phyloP scores from a whole-genome alignment of 2,113 vertebrate species.

The Callopanchax toddi region DNA sequence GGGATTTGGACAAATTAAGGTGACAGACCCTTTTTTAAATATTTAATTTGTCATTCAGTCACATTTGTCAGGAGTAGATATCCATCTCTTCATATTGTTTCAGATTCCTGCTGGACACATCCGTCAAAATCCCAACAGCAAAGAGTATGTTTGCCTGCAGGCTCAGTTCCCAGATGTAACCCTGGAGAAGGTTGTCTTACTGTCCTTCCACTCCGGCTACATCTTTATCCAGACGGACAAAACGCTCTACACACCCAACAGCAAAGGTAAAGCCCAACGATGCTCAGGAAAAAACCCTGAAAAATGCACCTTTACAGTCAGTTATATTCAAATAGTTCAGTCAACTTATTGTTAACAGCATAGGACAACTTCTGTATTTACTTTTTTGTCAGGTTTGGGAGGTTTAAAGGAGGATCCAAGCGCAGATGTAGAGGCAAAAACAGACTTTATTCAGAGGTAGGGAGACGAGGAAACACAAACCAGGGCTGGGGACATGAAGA shows the following conservation, averaged over 20 bases:
- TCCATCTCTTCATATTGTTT: background rate
- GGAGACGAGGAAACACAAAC: no score
- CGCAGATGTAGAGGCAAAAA: no score
- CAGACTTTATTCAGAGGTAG: no score
- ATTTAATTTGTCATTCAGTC: background rate
- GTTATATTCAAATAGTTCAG: no score
- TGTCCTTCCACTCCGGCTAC: conserved; percentile 72
- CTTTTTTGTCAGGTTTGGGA: no score
- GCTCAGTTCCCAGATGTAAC: conserved; percentile 48
- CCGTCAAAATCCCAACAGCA: conserved; percentile 25
- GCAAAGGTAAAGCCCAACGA: conserved; percentile 47
- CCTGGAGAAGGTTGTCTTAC: conserved; percentile 67
- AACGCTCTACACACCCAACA: conserved; percentile 72
- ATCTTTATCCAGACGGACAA: conserved; percentile 78
- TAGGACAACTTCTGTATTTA: no score
- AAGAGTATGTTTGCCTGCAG: conserved; percentile 69
- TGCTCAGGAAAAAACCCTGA: background rate
- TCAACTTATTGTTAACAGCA: no score
- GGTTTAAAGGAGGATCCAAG: no score
- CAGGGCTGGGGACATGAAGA: no score
- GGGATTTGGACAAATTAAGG: conserved; percentile 67
- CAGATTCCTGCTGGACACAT: conserved; percentile 50
- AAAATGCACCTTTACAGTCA: no score
- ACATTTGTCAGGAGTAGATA: background rate
- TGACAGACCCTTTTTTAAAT: background rate